Evolutionary conservation across 1,140 invertebrate genomes (phyloP), one percentile per base, ranked within the genome.

Genomic region (Nautilus pompilius): DNA sequence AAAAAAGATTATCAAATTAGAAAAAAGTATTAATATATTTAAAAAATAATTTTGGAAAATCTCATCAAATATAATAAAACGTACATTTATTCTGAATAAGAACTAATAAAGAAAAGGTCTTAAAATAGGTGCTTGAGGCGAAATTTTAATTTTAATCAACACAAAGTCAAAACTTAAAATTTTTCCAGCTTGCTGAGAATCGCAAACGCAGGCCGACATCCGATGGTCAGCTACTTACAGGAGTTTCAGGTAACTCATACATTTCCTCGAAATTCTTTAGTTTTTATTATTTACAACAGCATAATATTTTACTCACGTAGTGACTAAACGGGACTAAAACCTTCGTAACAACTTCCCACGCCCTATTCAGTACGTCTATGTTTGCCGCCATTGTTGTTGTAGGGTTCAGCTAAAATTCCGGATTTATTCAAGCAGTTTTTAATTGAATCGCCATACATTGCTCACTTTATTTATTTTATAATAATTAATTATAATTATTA

Each of bases 371-470:
- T 28, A 22, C 17, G 29, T 73, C 68, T 34, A 66, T 63, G 63
- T 64, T 64, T 58, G 58, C 67, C 68, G 70, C 72, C 72, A 74
- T 74, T 24, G 66, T 71, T 32, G 5, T 29, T 53, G 20, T 55
- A 59, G 1, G 6, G 54, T 15, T 22, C 8, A 8, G 26, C 8
- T 51, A 51, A 6, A 56, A 56, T n/a, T n/a, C n/a, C n/a, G n/a
- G n/a, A n/a, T n/a, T n/a, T n/a, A n/a, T n/a, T n/a, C n/a, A n/a
- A n/a, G n/a, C n/a, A n/a, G n/a, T n/a, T n/a, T n/a, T n/a, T n/a
- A n/a, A n/a, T n/a, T n/a, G n/a, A n/a, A n/a, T n/a, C n/a, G n/a
- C n/a, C n/a, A n/a, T n/a, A n/a, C n/a, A n/a, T n/a, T n/a, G n/a
- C n/a, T n/a, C n/a, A n/a, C n/a, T n/a, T n/a, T n/a, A n/a, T n/a